Percentiles rank a stretch among this genome's conserved stretches.
phyloP scores from a whole-genome alignment of 1,140 invertebrate species.

The Drosophila nebulosa region DNA sequence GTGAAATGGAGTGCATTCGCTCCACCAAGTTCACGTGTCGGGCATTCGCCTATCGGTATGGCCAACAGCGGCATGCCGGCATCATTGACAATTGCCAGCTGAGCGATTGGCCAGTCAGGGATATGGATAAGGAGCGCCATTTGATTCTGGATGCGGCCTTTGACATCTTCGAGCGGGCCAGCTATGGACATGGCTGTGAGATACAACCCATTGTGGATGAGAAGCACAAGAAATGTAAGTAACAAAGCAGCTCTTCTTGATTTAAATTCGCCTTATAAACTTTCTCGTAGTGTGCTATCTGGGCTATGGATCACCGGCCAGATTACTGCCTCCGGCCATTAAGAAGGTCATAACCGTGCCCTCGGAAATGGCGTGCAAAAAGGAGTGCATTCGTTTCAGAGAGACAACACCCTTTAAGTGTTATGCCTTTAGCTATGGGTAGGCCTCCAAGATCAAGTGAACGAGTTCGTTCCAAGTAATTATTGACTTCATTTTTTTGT shows the following conservation, averaged over 20 bases:
- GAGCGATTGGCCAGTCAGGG: constrained; percentile 86
- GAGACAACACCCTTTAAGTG: constrained; percentile 85
- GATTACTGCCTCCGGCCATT: constrained; percentile 85
- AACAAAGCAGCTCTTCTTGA: too few relatives aligned
- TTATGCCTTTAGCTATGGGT: constrained; percentile 88
- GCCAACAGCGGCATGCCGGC: constrained; percentile 84
- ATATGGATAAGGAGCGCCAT: constrained; percentile 84
- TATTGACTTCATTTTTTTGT: too few relatives aligned
- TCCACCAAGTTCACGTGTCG: constrained; percentile 87
- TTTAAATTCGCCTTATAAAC: too few relatives aligned
- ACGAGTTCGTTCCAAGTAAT: too few relatives aligned
- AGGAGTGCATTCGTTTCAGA: constrained; percentile 84
- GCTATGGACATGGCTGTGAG: constrained; percentile 89
- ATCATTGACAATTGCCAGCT: constrained; percentile 87
- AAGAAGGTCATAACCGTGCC: constrained; percentile 84
- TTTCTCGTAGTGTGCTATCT: constrained; percentile 86
- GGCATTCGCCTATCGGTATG: constrained; percentile 89
- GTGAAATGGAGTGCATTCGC: constrained; percentile 87
- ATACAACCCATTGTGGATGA: constrained; percentile 82
- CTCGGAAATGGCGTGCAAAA: constrained; percentile 86
- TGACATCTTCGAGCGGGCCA: constrained; percentile 89
- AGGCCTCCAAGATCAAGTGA: too few relatives aligned
- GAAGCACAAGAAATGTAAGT: constrained; percentile 81
- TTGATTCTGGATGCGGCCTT: constrained; percentile 84
- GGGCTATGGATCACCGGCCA: constrained; percentile 86